Evolutionary conservation across 2,797 vertebrate species (phyloP).

Genomic region (Manis pentadactyla): DNA sequence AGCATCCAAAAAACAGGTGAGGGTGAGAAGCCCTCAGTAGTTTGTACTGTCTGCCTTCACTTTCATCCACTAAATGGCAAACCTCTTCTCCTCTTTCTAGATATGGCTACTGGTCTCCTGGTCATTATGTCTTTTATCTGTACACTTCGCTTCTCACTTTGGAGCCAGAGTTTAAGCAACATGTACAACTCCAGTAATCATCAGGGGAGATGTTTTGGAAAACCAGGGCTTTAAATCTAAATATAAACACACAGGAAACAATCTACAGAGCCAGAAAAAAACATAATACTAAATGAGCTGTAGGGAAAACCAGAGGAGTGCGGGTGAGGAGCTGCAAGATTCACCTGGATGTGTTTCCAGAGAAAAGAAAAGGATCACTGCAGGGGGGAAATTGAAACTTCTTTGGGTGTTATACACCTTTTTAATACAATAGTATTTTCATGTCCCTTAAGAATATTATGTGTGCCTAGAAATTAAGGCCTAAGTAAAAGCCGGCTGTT

Average conservation of each 20-base stretch:
- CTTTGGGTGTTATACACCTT: neutral
- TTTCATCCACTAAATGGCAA: neutral
- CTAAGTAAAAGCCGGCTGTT: neutral
- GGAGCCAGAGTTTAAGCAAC: neutral
- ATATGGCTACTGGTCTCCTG: neutral
- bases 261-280: neutral
- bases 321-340: neutral
- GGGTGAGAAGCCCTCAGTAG: neutral
- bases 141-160: neutral
- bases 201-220: neutral
- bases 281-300: neutral
- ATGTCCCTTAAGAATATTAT: neutral
- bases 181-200: neutral
- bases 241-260: neutral
- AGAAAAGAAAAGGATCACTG: neutral
- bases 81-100: neutral
- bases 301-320: neutral
- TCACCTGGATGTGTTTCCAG: neutral
- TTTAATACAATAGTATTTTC: neutral
- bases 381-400: neutral
- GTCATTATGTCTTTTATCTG: neutral
- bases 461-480: neutral
- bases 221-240: neutral
- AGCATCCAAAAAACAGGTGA: neutral
- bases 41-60: neutral